Conservation (phyloP, 2,113 vertebrate genomes). For the Oryzias javanicus region DNA sequence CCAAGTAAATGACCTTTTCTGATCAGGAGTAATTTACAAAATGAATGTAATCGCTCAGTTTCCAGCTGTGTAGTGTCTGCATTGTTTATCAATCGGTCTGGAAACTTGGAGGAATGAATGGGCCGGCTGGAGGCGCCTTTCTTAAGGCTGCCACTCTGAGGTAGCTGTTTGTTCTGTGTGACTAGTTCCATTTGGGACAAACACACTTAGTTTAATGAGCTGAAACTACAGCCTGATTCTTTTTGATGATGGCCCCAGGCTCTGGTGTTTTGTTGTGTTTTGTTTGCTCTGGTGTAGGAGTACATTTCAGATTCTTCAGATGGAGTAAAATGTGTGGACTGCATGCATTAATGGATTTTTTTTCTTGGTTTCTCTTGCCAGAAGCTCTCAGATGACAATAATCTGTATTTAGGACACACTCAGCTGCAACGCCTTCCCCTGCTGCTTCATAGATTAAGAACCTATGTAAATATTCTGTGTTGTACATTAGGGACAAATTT, state of each 20-base stretch:
- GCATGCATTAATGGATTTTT: constrained; percentile 40
- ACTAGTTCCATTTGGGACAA: constrained; percentile 54
- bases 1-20: constrained; percentile 4
- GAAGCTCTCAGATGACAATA: constrained; percentile 19
- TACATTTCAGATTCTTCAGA: constrained; percentile 36
- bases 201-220: constrained; percentile 62
- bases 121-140: constrained; percentile 25
- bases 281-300: constrained; percentile 34
- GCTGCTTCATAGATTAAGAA: not conserved
- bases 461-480: constrained; percentile 7
- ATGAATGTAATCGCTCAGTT: constrained; percentile 4
- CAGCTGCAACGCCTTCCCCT: not conserved
- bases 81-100: constrained; percentile 24
- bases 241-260: constrained; percentile 48
- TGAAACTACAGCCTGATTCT: constrained; percentile 53
- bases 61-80: not conserved
- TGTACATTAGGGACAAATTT: no score
- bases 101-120: constrained; percentile 33
- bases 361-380: constrained; percentile 12
- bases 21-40: not conserved
- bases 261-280: constrained; percentile 34
- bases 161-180: constrained; percentile 78
- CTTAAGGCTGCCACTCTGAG: constrained; percentile 69
- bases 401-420: constrained; percentile 2
- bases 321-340: constrained; percentile 21